A percentile compares a stretch with the other conserved stretches of the same genome.
Conservation (phyloP, 2,113 vertebrate genomes). For the Ondatra zibethicus region DNA sequence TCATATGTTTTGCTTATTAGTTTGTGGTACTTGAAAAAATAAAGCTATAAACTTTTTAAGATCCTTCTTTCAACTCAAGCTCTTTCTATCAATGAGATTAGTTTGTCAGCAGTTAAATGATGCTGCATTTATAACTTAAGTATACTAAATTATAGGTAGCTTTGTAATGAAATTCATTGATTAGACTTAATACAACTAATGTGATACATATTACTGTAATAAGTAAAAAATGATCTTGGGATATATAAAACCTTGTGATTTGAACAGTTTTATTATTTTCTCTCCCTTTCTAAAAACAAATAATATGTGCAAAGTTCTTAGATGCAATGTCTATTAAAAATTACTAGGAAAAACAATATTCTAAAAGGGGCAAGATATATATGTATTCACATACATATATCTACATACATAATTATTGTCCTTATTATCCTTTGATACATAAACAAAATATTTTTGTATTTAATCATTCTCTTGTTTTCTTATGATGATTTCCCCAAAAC, state of each 20-base stretch:
- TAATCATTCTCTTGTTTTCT: conserved; percentile 33
- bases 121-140: conserved; percentile 68
- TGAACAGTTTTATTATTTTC: conserved; percentile 20
- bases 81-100: conserved; percentile 71
- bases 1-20: conserved; percentile 81
- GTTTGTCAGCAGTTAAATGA: conserved; percentile 74
- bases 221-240: conserved; percentile 60
- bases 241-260: conserved; percentile 18
- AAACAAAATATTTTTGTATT: conserved; percentile 53
- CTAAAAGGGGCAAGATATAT: not conserved
- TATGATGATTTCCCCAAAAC: not conserved
- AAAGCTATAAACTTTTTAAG: conserved; percentile 71
- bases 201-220: conserved; percentile 46
- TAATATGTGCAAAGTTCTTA: not conserved
- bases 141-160: conserved; percentile 62
- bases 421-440: conserved; percentile 67
- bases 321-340: not conserved
- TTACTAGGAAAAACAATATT: not conserved
- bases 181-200: conserved; percentile 72
- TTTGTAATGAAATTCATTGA: conserved; percentile 72
- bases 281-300: not conserved
- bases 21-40: conserved; percentile 75
- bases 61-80: conserved; percentile 68
- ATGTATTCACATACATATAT: not conserved
- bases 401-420: not conserved